Base-by-base conservation (phyloP, 2,113 vertebrate genomes). In the Callorhinus ursinus region DNA sequence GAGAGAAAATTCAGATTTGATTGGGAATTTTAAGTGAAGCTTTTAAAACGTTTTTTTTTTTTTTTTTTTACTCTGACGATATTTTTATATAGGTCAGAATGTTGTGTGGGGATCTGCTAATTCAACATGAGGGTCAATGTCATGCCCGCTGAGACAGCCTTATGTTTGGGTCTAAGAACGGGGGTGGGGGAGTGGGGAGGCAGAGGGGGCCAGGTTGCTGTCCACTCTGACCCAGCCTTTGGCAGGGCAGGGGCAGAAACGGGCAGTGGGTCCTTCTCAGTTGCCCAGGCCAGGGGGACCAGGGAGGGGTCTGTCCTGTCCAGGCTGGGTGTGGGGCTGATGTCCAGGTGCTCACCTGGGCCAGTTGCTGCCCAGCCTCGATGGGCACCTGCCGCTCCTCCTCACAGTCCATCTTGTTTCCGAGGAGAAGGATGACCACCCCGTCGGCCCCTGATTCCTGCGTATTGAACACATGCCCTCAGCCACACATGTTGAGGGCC, bases 371-470 rank as follows among this genome's bases (percentile, higher is more conserved):
- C 21, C 99, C 99, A 0, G 99, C 98, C 65, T 98, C 31, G 0
- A 69, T 88, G 39, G 99, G 96, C 89, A 99, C 99, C 93, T 97
- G 96, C 79, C 99, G 99, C 31, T 98, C 53, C 46, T 98, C 95
- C 55, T 94, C 93, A 0, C 98, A 88, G 97, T 99, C 99, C 0
- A 77, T 99, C 98, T 99, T 99, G 98, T 99, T 99, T 59, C 99
- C 99, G 8, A 99, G 98, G 36, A 99, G 99, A 89, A 99, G 98
- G 97, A 99, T 18, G 8, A 96, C 87, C 2, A 99, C 98, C 24
- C 98, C 96, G 0, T 99, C 98, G 2, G 96, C 72, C 63, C 99
- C 98, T 84, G 97, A 98, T 28, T 99, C 99, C 99, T 99, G 98
- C 28, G 94, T 97, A 96, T 18, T 90, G 33, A 69, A 36, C 67